Percentiles rank a stretch among this genome's conserved stretches.
Evolutionary conservation across 2,113 vertebrate genomes (phyloP).

Genomic region (Sebastes schlegelii): DNA sequence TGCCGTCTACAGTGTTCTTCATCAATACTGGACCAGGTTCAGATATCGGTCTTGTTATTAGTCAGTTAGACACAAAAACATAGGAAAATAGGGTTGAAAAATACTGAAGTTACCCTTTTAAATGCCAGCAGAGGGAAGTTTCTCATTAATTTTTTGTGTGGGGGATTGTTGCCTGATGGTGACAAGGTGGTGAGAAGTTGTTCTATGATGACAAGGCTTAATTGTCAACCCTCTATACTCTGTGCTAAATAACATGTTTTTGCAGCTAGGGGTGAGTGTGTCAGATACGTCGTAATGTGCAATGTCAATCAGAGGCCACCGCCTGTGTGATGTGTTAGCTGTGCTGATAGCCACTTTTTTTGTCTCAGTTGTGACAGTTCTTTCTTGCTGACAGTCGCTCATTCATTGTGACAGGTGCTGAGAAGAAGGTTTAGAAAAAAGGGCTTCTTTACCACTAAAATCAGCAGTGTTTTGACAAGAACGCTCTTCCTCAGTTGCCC

Average conservation of each 20-base stretch:
- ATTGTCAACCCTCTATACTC: constrained; percentile 45
- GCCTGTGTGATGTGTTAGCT: constrained; percentile 46
- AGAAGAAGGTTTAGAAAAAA: constrained; percentile 50
- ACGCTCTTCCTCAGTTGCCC: constrained; percentile 55
- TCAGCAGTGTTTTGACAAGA: constrained; percentile 72
- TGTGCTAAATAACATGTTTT: constrained; percentile 55
- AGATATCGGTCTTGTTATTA: too few species aligned
- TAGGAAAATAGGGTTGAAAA: too few species aligned
- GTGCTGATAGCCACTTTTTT: constrained; percentile 61
- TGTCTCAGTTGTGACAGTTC: constrained; percentile 65
- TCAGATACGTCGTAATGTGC: constrained; percentile 45
- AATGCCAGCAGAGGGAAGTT: constrained; percentile 26
- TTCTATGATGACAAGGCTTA: constrained; percentile 58
- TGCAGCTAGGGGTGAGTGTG: constrained; percentile 39
- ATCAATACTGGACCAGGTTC: too few species aligned
- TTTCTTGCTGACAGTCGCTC: constrained; percentile 55
- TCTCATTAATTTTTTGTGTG: constrained; percentile 18
- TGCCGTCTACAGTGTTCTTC: too few species aligned
- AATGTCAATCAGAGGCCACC: constrained; percentile 66
- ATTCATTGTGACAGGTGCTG: constrained; percentile 73
- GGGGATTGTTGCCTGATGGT: constrained; percentile 17
- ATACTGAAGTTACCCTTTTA: too few species aligned
- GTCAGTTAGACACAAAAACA: too few species aligned
- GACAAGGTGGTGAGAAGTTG: constrained; percentile 55
- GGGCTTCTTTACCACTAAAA: constrained; percentile 50